Conservation (phyloP, 2,113 vertebrate species). For the Prolemur simus region DNA sequence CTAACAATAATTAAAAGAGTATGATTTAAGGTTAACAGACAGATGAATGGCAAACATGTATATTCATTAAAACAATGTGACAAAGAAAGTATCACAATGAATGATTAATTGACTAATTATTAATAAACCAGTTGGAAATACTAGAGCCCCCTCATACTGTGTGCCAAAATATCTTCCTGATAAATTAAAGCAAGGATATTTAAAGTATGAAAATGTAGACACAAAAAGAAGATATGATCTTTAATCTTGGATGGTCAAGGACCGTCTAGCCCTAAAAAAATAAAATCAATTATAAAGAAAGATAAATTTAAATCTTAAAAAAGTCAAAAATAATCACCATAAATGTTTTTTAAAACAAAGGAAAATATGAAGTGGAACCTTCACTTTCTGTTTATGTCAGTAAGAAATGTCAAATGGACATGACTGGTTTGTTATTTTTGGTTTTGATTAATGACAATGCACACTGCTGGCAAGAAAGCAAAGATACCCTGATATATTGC, state of each 20-base stretch:
- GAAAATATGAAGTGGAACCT: neutral
- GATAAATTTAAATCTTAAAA: neutral
- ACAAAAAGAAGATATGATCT: neutral
- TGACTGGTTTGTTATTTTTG: neutral
- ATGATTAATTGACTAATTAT: neutral
- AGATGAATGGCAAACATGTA: neutral
- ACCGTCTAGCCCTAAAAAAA: neutral
- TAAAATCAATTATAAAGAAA: neutral
- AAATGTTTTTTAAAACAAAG: neutral
- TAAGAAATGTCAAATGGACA: neutral
- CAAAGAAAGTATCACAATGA: neutral
- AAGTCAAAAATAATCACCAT: neutral
- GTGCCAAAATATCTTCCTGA: neutral
- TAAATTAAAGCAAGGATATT: neutral
- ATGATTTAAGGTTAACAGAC: neutral
- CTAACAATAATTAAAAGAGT: neutral
- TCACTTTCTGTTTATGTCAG: neutral
- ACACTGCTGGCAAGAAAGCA: neutral
- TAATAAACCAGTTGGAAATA: neutral
- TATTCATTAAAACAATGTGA: neutral
- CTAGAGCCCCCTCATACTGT: neutral
- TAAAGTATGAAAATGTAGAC: neutral
- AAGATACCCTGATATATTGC: accelerated
- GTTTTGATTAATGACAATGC: neutral
- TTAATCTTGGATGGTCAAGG: neutral